Percentiles rank a stretch among this genome's conserved stretches.
Conservation (phyloP, 2,113 vertebrate genomes). For the Megaceryle maxima region DNA sequence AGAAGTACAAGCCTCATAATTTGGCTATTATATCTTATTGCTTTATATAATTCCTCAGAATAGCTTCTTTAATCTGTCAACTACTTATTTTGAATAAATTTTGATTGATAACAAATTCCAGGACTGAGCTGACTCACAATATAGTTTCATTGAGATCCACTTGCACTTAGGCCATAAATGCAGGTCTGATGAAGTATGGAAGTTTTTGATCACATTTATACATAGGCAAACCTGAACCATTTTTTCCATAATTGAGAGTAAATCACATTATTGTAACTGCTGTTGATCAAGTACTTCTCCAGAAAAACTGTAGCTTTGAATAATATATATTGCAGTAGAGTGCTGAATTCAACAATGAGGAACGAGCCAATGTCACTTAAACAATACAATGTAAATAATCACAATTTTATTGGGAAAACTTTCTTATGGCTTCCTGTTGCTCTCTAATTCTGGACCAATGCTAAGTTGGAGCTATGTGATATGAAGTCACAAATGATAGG, state of each 20-base stretch:
- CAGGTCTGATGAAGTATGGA: neutral
- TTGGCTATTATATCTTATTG: neutral
- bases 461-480: neutral
- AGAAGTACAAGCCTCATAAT: neutral
- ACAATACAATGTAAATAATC: neutral
- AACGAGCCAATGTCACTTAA: neutral
- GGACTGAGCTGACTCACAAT: neutral
- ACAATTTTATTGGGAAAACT: neutral
- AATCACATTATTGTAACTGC: neutral
- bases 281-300: neutral
- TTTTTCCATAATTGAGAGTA: neutral
- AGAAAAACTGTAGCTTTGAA: neutral
- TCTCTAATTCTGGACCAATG: neutral
- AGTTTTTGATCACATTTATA: neutral
- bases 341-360: neutral
- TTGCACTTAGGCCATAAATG: neutral
- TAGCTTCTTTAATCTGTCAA: neutral
- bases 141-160: neutral
- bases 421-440: neutral
- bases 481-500: neutral
- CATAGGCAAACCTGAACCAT: neutral
- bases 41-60: neutral
- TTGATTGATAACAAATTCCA: neutral
- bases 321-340: neutral
- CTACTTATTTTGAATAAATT: neutral